Base-by-base conservation (phyloP, 2,797 vertebrate species). In the Peromyscus melanophrys region DNA sequence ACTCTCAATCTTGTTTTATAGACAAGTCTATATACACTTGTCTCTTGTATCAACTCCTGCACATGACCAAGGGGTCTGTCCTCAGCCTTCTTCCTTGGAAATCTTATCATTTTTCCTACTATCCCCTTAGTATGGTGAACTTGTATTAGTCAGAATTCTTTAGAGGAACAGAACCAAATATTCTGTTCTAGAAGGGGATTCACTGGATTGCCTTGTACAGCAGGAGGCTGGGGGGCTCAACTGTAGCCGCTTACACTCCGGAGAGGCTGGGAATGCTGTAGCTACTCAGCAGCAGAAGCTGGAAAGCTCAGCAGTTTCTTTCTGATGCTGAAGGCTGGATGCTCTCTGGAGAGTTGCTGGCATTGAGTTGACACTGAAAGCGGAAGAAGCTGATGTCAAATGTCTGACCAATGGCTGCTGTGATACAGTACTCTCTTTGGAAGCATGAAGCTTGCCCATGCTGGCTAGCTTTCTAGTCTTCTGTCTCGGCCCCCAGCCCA, bases 21-120 rank as follows among this genome's bases (percentile, higher is more conserved):
- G 43, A 52, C 8, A 3, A 2, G 2, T 27, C 23, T 1, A 4
- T 1, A 7, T 13, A 2, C 40, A 65, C 25, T 34, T 46, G 31
- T 57, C 46, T 65, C 37, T 34, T 71, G 21, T 57, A 31, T 12
- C 43, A 34, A 49, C 4, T 63, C 49, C 37, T 76, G 23, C 11
- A 4, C 0, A 0, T 3, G 49, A 49, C 12, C 12, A 49, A 63
- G 14, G 17, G 12, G 19, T 73, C 40, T 25, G 43, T 57, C n/a
- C 17, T 76, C 63, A 49, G 25, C 12, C 4, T 71, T 46, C 17
- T 17, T n/a, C 7, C 14, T 46, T 34, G 37, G 12, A 85, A 89
- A 61, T 89, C 27, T 0, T 63, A 4, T 25, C 5, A 37, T 65
- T 37, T 65, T 19, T 7, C 5, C 9, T 90, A 7, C 23, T 40